These are phyloP conservation scores for Astreopora myriophthalma DNA, from an alignment of 64 coral and sea anemone species.

Conservation along the genomic window DNA sequence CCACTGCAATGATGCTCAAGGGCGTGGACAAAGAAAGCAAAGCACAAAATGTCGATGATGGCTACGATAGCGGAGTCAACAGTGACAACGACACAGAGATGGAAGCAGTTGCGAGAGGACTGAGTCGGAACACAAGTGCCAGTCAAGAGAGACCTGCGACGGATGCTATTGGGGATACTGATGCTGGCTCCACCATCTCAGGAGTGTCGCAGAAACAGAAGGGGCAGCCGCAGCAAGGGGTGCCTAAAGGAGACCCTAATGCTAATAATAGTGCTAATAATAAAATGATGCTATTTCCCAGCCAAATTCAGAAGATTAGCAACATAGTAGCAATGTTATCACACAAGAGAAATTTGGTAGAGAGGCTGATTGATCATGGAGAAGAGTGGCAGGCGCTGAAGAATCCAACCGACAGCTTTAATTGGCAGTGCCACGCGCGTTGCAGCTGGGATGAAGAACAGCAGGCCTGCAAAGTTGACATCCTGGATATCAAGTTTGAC, in stretches of 20 bases:
- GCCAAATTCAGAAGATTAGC: conserved; percentile 88
- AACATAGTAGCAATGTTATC: conserved; percentile 81
- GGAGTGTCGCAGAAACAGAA: conserved; percentile 20
- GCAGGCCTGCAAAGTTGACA: conserved; percentile 47
- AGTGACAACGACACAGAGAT: conserved; percentile 9
- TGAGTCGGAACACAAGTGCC: conserved; percentile 46
- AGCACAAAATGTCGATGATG: not conserved
- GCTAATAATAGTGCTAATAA: not conserved
- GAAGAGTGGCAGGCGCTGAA: conserved; percentile 42
- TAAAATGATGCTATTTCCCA: conserved; percentile 61
- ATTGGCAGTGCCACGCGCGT: conserved; percentile 79
- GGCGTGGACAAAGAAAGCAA: conserved; percentile 20
- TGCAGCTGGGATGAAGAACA: conserved; percentile 73
- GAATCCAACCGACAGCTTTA: conserved; percentile 67
- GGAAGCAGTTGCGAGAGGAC: conserved; percentile 2
- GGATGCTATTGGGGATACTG: not conserved
- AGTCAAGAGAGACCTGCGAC: conserved; percentile 40
- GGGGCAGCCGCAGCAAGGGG: not conserved
- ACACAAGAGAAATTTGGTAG: conserved; percentile 82
- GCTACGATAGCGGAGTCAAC: conserved; percentile 9
- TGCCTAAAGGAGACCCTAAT: not conserved
- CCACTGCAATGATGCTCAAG: conserved; percentile 71
- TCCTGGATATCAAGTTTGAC: conserved; percentile 79
- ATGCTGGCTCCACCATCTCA: conserved; percentile 52
- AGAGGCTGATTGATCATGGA: conserved; percentile 30